Evolutionary conservation across 2,888 invertebrate species (phyloP).

Genomic region (Philereme vetulata): DNA sequence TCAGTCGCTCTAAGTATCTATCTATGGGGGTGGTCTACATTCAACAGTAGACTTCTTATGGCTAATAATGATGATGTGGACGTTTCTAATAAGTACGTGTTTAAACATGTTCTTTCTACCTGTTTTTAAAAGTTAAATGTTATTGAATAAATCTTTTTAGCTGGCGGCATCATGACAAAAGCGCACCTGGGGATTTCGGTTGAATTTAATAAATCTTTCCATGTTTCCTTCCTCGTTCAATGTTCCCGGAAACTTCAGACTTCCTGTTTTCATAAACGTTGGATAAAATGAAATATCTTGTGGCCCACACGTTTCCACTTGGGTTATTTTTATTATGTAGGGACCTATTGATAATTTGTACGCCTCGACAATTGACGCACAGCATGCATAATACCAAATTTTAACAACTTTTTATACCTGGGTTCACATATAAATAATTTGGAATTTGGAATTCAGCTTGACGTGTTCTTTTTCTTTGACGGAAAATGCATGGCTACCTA

Average conservation of each 20-base stretch:
- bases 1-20: too few relatives aligned
- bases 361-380: too few relatives aligned
- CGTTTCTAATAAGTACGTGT: too few relatives aligned
- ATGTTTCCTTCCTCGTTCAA: constrained; percentile 58
- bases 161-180: constrained; percentile 12
- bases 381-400: too few relatives aligned
- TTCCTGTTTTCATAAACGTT: constrained; percentile 58
- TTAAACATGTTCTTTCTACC: too few relatives aligned
- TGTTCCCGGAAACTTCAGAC: constrained; percentile 52
- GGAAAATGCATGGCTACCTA: background rate
- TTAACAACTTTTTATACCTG: too few relatives aligned
- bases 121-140: background rate
- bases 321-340: too few relatives aligned
- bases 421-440: background rate
- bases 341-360: too few relatives aligned
- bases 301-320: constrained; percentile 35
- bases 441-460: background rate
- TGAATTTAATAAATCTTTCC: constrained; percentile 67
- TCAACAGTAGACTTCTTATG: too few relatives aligned
- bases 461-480: background rate
- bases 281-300: constrained; percentile 61
- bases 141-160: constrained; percentile 22
- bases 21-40: too few relatives aligned
- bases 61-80: too few relatives aligned
- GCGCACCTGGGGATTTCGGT: constrained; percentile 41